phyloP scores from a whole-genome alignment of 2,113 vertebrate species.

The Sphyrna mokarran region DNA sequence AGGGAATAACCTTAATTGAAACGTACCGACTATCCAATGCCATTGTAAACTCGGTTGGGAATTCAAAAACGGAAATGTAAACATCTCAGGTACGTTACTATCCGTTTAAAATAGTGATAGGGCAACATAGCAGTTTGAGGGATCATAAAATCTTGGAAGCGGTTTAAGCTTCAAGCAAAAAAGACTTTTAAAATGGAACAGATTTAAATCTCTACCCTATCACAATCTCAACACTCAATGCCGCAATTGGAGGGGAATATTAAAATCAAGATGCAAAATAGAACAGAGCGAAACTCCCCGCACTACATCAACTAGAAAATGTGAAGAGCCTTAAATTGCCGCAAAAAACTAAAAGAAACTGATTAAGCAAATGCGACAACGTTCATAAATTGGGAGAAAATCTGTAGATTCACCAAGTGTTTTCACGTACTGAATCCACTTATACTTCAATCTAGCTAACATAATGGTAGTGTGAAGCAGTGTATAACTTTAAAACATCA shows the following conservation, averaged over 20 bases:
- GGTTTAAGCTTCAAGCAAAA: not conserved
- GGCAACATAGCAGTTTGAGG: no score
- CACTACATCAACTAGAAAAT: not conserved
- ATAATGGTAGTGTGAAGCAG: not conserved
- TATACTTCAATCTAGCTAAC: not conserved
- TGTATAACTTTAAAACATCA: no score
- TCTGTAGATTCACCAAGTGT: not conserved
- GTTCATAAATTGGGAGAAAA: not conserved
- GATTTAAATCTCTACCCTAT: no score
- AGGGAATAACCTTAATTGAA: not conserved
- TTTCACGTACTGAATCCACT: not conserved
- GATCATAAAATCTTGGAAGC: not conserved
- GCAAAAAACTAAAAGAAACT: not conserved
- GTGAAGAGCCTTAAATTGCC: not conserved
- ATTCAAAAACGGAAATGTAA: not conserved
- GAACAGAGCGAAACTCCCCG: not conserved
- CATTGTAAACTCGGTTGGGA: not conserved
- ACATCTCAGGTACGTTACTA: not conserved
- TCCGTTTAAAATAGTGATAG: not conserved
- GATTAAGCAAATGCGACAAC: no score
- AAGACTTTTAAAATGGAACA: not conserved
- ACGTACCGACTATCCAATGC: not conserved
- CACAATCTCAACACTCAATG: not conserved
- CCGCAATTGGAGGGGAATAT: not conserved
- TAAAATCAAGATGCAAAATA: not conserved